Base-by-base conservation (phyloP, 2,797 vertebrate genomes). In the Esox masquinongy region DNA sequence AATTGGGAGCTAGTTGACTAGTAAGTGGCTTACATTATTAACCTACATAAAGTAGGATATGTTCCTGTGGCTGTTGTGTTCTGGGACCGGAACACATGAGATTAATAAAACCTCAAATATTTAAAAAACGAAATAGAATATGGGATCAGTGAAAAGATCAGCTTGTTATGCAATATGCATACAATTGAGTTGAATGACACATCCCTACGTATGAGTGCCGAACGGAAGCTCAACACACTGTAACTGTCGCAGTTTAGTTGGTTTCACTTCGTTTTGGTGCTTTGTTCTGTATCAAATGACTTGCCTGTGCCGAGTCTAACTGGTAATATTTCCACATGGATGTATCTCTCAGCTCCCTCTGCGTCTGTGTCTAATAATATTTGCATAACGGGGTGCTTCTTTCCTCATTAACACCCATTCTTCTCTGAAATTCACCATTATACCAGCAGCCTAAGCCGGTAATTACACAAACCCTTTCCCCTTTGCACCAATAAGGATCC, bases 391-490 rank as follows among this genome's bases (percentile, higher is more conserved):
- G 22, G 86, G 85, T 84, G 75, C 67, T 82, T 72, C 61, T 83
- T 85, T 85, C 82, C 85, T 86, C 80, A 91, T 91, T 90, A 91
- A 88, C 79, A 89, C 82, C 78, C 81, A 83, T 81, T 90, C 77
- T 77, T 86, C 87, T 85, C 86, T 75, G 26, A 91, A 92, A 92
- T 88, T 91, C 86, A 86, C 69, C 4, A 53, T 82, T 80, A 81
- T 74, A 80, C 72, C 78, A 90, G 88, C 78, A 81, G 86, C 84
- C 89, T 89, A 86, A 92, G 87, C 87, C 85, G 76, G 74, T 90
- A 92, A 92, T 93, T 90, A 92, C 87, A 88, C 82, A 88, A 90
- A 88, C 84, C 82, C 87, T 87, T 78, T 77, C 77, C 85, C 87
- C 79, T 75, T 64, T 81, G 85, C 82, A 68, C 84, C 87, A 90